A percentile compares a stretch with the other conserved stretches of the same genome.
Conservation (phyloP, 2,888 invertebrate species). For the Pyrochroa serraticornis region DNA sequence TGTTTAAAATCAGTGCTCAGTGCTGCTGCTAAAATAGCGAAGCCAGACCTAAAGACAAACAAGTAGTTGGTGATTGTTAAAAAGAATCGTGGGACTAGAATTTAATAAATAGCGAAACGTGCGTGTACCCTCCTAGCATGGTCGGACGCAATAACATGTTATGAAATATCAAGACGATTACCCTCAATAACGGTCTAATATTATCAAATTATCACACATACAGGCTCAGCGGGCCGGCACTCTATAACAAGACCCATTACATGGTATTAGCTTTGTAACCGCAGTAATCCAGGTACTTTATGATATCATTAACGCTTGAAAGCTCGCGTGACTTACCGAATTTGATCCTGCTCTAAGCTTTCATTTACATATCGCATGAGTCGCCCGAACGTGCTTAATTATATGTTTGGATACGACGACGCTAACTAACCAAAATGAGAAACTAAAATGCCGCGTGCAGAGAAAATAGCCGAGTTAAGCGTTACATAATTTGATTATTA, state of each 20-base stretch:
- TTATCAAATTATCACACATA: conserved; percentile 50
- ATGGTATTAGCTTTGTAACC: conserved; percentile 54
- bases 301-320: conserved; percentile 52
- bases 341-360: conserved; percentile 48
- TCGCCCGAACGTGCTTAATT: conserved; percentile 50
- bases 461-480: background rate
- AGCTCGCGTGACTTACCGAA: conserved; percentile 55
- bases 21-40: background rate
- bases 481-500: background rate
- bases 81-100: conserved; percentile 28
- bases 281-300: conserved; percentile 55
- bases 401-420: conserved; percentile 23
- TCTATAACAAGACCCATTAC: conserved; percentile 53
- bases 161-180: conserved; percentile 47
- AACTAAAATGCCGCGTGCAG: conserved; percentile 1
- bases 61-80: background rate
- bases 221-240: conserved; percentile 48
- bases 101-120: conserved; percentile 33
- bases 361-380: conserved; percentile 55
- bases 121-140: conserved; percentile 29
- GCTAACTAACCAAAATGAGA: conserved; percentile 18
- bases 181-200: conserved; percentile 48
- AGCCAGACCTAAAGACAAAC: conserved; percentile 19
- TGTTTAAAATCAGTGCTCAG: no score
- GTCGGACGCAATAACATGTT: conserved; percentile 40